Evolutionary conservation across 2,113 vertebrate species (phyloP), one percentile per base, ranked within the genome.

Genomic region (Anser cygnoides): DNA sequence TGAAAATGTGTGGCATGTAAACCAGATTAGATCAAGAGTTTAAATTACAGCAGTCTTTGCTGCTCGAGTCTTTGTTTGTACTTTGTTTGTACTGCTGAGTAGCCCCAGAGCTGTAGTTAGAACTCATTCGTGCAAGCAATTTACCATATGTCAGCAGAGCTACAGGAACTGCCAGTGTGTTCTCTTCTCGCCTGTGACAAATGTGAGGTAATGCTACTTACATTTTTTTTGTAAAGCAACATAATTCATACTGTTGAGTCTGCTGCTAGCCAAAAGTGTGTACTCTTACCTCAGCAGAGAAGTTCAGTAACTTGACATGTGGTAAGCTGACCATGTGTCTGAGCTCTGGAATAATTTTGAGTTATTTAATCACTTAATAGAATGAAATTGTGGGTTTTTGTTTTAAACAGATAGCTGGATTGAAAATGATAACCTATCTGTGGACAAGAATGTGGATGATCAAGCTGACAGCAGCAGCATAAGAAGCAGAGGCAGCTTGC

Each of bases 351-450:
- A 44, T 28, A 8, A 44, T 18, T 50, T n/a, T 3, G 33, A 77
- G 43, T 22, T n/a, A 76, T 31, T 74, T 44, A 39, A n/a, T 62
- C 18, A 15, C 49, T 63, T 67, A 6, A 3, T 31, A 33, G 54
- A 92, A 66, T 66, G 41, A 84, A 87, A 66, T 31, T 57, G 25
- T 76, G 67, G 58, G 13, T 13, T 86, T 76, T 39, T 65, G 17
- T 86, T 87, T 78, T 66, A 18, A 89, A 90, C 98, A 99, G 99
- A 99, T 85, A 99, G 99, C 97, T 99, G 99, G 96, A 98, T 99
- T 91, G 99, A 99, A 96, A 99, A 99, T 2, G 99, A 99, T 97
- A 98, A 98, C 68, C 97, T 99, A 9, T 99, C 99, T 3, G 97
- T 99, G 97, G 99, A 99, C 97, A 99, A 98, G 96, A 98, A 98